A percentile compares a stretch with the other conserved stretches of the same genome.
Evolutionary conservation across 2,888 invertebrate species (phyloP).

Genomic region (Lycaena phlaeas): DNA sequence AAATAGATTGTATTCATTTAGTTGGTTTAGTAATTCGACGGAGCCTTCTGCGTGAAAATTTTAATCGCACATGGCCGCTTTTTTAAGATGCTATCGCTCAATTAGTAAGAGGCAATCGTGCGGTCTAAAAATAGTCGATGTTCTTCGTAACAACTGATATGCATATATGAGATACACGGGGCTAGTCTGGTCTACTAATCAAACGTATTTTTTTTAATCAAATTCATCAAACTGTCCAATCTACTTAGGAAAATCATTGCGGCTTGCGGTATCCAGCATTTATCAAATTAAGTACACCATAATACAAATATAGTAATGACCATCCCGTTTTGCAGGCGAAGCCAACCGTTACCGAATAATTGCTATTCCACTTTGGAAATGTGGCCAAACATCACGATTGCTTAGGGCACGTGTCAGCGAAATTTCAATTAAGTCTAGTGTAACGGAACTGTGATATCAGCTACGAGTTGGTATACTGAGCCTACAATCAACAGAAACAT

Average conservation of each 20-base stretch:
- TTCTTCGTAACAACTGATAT: too few relatives aligned
- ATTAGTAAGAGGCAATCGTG: too few relatives aligned
- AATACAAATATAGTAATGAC: constrained; percentile 7
- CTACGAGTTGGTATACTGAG: background rate
- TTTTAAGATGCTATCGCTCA: too few relatives aligned
- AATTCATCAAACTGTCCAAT: too few relatives aligned
- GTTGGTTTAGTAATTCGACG: too few relatives aligned
- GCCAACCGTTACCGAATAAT: constrained; percentile 11
- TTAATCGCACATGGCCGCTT: too few relatives aligned
- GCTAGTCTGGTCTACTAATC: too few relatives aligned
- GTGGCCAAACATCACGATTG: constrained; percentile 11
- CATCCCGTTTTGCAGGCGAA: constrained; percentile 7
- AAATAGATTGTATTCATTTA: too few relatives aligned
- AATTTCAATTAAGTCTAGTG: constrained; percentile 10
- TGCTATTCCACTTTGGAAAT: constrained; percentile 9
- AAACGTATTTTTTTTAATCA: too few relatives aligned
- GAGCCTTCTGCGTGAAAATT: too few relatives aligned
- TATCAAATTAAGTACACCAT: constrained; percentile 3
- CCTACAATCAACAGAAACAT: background rate
- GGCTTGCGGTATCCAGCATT: constrained; percentile 1
- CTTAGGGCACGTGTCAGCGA: constrained; percentile 11
- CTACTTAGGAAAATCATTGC: background rate
- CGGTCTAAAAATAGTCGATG: too few relatives aligned
- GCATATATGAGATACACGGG: too few relatives aligned
- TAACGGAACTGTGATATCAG: constrained; percentile 9